A percentile compares a stretch with the other conserved stretches of the same genome.
These are phyloP conservation scores for Diachasma alloeum DNA, from an alignment of 1,140 invertebrate species.

Conservation along the genomic window DNA sequence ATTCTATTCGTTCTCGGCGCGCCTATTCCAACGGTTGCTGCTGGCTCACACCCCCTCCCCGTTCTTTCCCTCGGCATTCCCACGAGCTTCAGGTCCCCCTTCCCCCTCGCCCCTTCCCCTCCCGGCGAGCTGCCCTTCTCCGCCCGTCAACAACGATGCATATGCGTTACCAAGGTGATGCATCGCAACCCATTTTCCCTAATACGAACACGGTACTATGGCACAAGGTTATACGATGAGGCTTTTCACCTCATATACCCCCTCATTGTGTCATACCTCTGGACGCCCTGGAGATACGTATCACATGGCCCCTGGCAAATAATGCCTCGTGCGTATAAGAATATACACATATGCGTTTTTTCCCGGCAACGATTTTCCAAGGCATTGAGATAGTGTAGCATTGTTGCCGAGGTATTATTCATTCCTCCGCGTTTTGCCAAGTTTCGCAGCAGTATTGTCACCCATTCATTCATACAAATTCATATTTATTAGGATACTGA, in stretches of 20 bases:
- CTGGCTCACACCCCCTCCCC: neutral
- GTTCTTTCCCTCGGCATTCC: neutral
- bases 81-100: neutral
- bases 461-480: too few species aligned
- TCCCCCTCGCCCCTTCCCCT: neutral
- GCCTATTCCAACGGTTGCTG: slow-evolving; percentile 25
- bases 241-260: neutral
- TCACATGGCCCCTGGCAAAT: neutral
- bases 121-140: neutral
- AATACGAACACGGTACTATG: neutral
- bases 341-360: neutral
- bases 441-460: too few species aligned
- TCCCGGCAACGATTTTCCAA: neutral
- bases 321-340: neutral
- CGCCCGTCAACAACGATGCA: neutral
- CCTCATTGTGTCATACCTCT: neutral
- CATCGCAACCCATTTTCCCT: slow-evolving; percentile 18
- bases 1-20: slow-evolving; percentile 49
- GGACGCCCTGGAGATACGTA: neutral
- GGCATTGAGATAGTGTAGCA: too few species aligned
- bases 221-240: neutral
- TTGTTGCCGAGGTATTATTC: neutral
- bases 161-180: slow-evolving; percentile 21
- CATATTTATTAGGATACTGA: too few species aligned
- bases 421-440: neutral